Evolutionary conservation across 2,797 vertebrate species (phyloP).

Genomic region (Danio jaintianensis): DNA sequence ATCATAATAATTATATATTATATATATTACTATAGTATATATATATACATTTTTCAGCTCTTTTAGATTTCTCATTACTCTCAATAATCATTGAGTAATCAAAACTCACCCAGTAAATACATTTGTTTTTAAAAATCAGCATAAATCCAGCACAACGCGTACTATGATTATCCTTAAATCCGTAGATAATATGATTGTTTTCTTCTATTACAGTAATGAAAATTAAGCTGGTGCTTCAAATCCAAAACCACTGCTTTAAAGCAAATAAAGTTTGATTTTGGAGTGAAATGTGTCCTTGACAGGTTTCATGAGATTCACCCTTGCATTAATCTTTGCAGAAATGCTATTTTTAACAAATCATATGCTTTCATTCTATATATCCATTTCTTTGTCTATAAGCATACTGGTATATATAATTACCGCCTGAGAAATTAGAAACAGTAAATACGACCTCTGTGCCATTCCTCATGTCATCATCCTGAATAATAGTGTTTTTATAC

Average conservation of each 20-base stretch:
- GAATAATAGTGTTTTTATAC: neutral
- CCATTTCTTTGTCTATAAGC: neutral
- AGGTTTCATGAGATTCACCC: neutral
- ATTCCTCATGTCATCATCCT: slow-evolving; percentile 19
- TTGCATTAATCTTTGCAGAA: too few species aligned
- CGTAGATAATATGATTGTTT: neutral
- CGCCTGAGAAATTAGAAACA: slow-evolving; percentile 24
- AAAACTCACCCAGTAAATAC: neutral
- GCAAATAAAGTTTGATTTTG: neutral
- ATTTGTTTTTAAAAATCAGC: neutral
- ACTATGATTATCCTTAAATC: slow-evolving; percentile 8
- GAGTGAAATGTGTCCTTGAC: neutral
- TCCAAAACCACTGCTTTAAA: neutral
- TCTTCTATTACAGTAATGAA: neutral
- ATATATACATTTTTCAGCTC: neutral
- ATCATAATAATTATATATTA: too few species aligned
- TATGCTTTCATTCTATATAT: neutral
- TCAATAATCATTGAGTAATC: neutral
- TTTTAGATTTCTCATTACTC: slow-evolving; percentile 6
- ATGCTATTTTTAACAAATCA: neutral
- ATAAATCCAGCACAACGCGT: neutral
- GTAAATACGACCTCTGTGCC: slow-evolving; percentile 38
- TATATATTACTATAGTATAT: too few species aligned
- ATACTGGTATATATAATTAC: slow-evolving; percentile 10
- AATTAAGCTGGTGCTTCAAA: neutral